Evolutionary conservation across 2,888 invertebrate genomes (phyloP).

Genomic region (Euproctis similis): DNA sequence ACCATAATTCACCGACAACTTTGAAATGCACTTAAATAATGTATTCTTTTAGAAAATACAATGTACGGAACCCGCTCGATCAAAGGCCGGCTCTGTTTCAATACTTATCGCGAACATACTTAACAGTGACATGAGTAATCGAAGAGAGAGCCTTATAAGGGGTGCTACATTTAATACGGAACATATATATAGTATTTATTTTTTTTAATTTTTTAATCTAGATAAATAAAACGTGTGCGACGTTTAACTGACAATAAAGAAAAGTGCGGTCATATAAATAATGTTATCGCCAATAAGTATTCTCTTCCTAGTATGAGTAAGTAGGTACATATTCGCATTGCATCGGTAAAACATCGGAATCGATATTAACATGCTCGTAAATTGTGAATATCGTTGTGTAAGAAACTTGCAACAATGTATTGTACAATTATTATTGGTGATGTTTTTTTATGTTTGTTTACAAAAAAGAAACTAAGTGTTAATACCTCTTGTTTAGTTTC

Average conservation of each 20-base stretch:
- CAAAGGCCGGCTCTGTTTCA: conserved; percentile 2
- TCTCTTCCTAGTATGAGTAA: conserved; percentile 23
- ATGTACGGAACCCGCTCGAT: neutral
- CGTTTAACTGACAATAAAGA: conserved; percentile 20
- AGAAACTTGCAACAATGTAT: neutral
- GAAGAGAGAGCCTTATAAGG: conserved; percentile 9
- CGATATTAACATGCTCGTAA: conserved; percentile 14
- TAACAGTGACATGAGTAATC: conserved; percentile 10
- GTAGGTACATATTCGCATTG: neutral
- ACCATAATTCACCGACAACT: too few species aligned
- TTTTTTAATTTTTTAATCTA: conserved; percentile 14
- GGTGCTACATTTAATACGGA: conserved; percentile 8
- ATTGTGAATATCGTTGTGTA: neutral
- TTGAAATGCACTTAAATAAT: too few species aligned
- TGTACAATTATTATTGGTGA: too few species aligned
- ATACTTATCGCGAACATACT: conserved; percentile 6
- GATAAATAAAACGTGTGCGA: conserved; percentile 15
- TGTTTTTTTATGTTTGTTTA: too few species aligned
- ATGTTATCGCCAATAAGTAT: conserved; percentile 14
- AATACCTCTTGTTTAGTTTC: too few species aligned
- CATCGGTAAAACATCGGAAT: conserved; percentile 7
- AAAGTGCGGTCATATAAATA: conserved; percentile 22
- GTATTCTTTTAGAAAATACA: neutral
- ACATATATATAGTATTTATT: too few species aligned
- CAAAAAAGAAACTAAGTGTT: too few species aligned